Conservation (phyloP, 1,140 invertebrate species). For the Euwallacea fornicatus region DNA sequence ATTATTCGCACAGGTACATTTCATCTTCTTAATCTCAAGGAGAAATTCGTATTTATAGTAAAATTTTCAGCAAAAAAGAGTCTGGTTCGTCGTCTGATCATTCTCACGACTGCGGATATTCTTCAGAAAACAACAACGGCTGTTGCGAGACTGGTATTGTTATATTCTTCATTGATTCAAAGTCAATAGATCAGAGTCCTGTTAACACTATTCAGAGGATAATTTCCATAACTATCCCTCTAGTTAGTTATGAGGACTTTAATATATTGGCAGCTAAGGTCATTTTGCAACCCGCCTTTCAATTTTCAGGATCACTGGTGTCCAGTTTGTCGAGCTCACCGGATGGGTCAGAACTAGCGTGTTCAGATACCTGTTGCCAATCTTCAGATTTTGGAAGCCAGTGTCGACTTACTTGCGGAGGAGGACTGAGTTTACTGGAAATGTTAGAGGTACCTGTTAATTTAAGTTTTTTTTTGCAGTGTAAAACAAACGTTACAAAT, state of each 20-base stretch:
- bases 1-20: neutral
- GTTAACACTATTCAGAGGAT: too few relatives aligned
- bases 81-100: constrained; percentile 65
- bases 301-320: constrained; percentile 57
- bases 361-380: constrained; percentile 80
- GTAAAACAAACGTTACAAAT: neutral
- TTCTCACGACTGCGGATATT: constrained; percentile 83
- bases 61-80: constrained; percentile 46
- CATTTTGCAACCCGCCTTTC: neutral
- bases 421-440: constrained; percentile 64
- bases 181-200: too few relatives aligned
- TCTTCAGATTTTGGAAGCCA: constrained; percentile 58
- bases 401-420: constrained; percentile 53
- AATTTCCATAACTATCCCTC: too few relatives aligned
- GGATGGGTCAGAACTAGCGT: constrained; percentile 82
- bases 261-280: neutral
- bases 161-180: neutral
- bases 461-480: too few relatives aligned
- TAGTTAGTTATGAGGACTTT: too few relatives aligned
- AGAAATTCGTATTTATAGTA: too few relatives aligned
- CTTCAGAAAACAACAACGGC: constrained; percentile 74
- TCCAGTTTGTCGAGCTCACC: constrained; percentile 76
- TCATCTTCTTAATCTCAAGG: too few relatives aligned
- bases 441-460: constrained; percentile 64
- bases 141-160: constrained; percentile 59